These are phyloP conservation scores for Papilio dardanus DNA, from an alignment of 1,140 invertebrate genomes.

Conservation along the genomic window DNA sequence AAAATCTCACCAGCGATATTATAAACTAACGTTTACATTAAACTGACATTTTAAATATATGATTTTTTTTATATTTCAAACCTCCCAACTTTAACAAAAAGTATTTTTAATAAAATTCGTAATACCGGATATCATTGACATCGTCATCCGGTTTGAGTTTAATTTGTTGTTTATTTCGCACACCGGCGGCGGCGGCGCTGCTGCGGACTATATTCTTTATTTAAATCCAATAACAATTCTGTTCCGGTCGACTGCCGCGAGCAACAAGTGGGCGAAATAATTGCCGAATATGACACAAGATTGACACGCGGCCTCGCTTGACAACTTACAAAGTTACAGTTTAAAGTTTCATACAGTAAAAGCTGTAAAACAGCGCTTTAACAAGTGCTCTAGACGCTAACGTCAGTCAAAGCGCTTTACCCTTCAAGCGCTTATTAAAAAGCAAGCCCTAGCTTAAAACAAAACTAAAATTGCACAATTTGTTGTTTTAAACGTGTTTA, in stretches of 20 bases:
- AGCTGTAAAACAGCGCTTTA: background rate
- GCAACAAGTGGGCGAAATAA: background rate
- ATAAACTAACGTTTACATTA: background rate
- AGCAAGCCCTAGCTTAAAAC: too few species aligned
- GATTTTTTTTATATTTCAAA: too few species aligned
- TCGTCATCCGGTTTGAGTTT: background rate
- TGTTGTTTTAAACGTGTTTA: too few species aligned
- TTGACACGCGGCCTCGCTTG: background rate
- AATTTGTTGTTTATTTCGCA: background rate
- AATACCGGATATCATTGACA: background rate
- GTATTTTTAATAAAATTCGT: background rate
- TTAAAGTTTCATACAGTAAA: background rate
- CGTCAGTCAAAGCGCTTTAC: background rate
- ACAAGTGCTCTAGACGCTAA: background rate
- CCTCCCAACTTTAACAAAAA: background rate
- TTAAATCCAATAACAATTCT: conserved; percentile 5
- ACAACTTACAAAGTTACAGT: background rate
- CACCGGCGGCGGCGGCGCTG: background rate
- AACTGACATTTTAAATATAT: background rate
- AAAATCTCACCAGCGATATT: background rate
- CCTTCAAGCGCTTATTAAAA: too few species aligned
- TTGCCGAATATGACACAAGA: background rate
- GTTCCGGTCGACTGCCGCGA: background rate
- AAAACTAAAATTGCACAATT: too few species aligned
- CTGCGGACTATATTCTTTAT: background rate